Evolutionary conservation across 2,888 invertebrate genomes (phyloP), one percentile per base, ranked within the genome.

Genomic region (Apotomis capreana): DNA sequence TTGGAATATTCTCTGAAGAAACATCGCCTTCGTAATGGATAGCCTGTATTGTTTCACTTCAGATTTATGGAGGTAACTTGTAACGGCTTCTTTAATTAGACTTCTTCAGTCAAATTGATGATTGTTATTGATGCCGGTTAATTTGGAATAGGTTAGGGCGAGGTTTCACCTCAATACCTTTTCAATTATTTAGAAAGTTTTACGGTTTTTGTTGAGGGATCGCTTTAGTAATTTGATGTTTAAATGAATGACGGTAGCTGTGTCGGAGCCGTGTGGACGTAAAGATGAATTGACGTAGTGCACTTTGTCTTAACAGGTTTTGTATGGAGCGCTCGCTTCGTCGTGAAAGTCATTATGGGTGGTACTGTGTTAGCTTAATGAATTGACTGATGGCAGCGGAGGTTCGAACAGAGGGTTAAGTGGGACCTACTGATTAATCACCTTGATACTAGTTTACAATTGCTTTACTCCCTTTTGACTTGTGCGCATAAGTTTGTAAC

Each of bases 31-130:
- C 81, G 87, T 90, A 92, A 92, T 90, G 88, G 85, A 92, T 91
- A 90, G 89, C 87, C 83, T 86, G 89, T 92, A 92, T 91, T 92
- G 92, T 91, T 91, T 87, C 84, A 82, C 83, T 82, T 84, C 91
- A 91, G 91, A 93, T 93, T 93, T 92, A 93, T 92, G 90, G 91
- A 89, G 90, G 91, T 89, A 91, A 92, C 91, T 93, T 92, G 90
- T 91, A 91, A 92, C 89, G 90, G 91, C 91, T 91, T 91, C 91
- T 92, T 92, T 91, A 92, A 93, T 92, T 92, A 92, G 87, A 91
- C 88, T 90, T 90, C 89, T 91, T 90, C 86, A 89, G 86, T 89
- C 88, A 91, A 91, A 90, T 92, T 91, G 89, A 91, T 90, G 89
- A 90, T 90, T 90, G 90, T 90, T 89, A 88, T 88, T 90, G 90